A percentile compares a stretch with the other conserved stretches of the same genome.
Conservation (phyloP, 2,888 invertebrate genomes). For the Apeira syringaria region DNA sequence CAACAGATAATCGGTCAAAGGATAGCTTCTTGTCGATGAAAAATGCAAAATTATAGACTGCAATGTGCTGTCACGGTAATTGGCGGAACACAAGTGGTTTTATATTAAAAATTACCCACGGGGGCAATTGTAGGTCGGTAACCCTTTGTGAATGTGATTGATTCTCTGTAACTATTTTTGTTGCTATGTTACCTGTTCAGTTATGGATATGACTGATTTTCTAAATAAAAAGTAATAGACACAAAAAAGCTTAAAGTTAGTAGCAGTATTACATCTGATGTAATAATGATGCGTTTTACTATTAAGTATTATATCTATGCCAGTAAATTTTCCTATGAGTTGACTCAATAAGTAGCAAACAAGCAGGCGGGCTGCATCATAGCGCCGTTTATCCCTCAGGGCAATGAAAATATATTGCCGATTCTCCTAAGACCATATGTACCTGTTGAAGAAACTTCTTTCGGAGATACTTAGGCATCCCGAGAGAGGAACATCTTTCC, state of each 20-base stretch:
- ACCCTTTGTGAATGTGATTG: slow-evolving; percentile 44
- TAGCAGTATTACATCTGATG: background rate
- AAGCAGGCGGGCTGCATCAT: too few relatives aligned
- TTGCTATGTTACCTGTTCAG: background rate
- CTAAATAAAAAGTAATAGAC: background rate
- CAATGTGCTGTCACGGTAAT: slow-evolving; percentile 46
- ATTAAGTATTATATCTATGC: too few relatives aligned
- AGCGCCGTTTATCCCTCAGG: too few relatives aligned
- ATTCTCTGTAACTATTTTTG: slow-evolving; percentile 41
- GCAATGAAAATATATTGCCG: too few relatives aligned
- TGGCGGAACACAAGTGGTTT: slow-evolving; percentile 48
- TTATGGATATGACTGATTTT: background rate
- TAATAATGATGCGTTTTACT: too few relatives aligned
- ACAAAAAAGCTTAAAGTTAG: background rate
- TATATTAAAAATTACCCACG: slow-evolving; percentile 50
- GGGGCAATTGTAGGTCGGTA: slow-evolving; percentile 50
- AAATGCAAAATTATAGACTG: slow-evolving; percentile 60
- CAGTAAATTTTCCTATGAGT: too few relatives aligned
- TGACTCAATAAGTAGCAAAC: too few relatives aligned
- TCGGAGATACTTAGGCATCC: too few relatives aligned
- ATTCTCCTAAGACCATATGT: too few relatives aligned
- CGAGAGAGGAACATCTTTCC: too few relatives aligned
- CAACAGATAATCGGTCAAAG: too few relatives aligned
- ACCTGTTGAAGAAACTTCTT: too few relatives aligned
- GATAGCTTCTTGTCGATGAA: slow-evolving; percentile 26